A percentile compares a stretch with the other conserved stretches of the same genome.
These are phyloP conservation scores for Leucophenga maculata DNA, from an alignment of 2,888 invertebrate genomes.

Conservation along the genomic window DNA sequence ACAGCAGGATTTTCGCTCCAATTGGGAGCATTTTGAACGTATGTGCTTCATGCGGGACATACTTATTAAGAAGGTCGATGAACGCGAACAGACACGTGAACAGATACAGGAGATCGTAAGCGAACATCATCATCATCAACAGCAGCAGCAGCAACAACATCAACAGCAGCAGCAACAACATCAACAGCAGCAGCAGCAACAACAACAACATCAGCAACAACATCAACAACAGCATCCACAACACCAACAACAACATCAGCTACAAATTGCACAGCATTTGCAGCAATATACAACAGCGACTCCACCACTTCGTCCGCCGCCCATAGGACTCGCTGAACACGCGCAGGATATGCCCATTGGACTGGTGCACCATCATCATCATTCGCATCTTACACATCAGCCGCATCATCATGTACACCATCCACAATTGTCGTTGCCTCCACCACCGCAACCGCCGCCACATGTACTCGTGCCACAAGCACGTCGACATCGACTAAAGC, in stretches of 20 bases:
- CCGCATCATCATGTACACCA: conserved; percentile 45
- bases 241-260: conserved; percentile 35
- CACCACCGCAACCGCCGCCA: conserved; percentile 25
- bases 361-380: conserved; percentile 55
- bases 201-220: conserved; percentile 43
- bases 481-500: conserved; percentile 59
- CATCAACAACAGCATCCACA: conserved; percentile 38
- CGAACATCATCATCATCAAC: conserved; percentile 66
- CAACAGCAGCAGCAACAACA: conserved; percentile 40
- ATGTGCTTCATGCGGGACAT: conserved; percentile 68
- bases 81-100: conserved; percentile 67
- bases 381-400: conserved; percentile 52
- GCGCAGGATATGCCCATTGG: conserved; percentile 62
- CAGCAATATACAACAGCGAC: conserved; percentile 40
- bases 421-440: neutral
- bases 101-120: conserved; percentile 69
- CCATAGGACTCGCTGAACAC: conserved; percentile 43
- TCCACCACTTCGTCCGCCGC: too few relatives aligned
- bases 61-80: conserved; percentile 64
- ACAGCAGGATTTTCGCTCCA: conserved; percentile 63
- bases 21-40: conserved; percentile 69
- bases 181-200: conserved; percentile 32
- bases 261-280: conserved; percentile 42
- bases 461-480: conserved; percentile 38
- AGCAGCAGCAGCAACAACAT: conserved; percentile 48